These are phyloP conservation scores for Lepus americanus DNA, from an alignment of 2,113 vertebrate species.

Conservation along the genomic window DNA sequence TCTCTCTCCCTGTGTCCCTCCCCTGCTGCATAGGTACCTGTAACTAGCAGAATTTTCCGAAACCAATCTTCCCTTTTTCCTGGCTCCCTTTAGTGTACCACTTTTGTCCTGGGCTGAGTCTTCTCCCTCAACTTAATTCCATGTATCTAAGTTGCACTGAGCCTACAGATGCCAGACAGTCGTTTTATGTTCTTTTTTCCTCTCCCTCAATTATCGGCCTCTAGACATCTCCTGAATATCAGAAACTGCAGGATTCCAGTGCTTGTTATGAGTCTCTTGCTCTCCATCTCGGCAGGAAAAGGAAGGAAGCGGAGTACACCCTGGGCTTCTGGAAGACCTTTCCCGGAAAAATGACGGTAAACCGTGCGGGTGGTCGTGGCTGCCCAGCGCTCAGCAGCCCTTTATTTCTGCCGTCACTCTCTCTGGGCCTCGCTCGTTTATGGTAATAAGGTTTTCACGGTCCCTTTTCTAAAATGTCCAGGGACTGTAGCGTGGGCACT, in stretches of 20 bases:
- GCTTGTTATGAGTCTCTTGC: constrained; percentile 93
- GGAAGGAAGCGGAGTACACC: constrained; percentile 96
- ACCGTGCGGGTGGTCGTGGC: background rate
- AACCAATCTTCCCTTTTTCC: background rate
- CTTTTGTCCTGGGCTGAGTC: background rate
- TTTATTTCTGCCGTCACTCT: background rate
- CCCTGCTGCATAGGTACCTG: background rate
- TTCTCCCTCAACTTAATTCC: background rate
- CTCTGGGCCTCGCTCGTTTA: background rate
- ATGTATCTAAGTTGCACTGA: background rate
- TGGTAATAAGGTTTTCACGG: background rate
- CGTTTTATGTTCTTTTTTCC: constrained; percentile 23
- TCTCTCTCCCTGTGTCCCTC: background rate
- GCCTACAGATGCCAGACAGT: background rate
- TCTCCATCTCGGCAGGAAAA: constrained; percentile 93
- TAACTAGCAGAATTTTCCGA: background rate
- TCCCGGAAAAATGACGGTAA: constrained; percentile 99
- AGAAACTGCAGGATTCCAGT: constrained; percentile 94
- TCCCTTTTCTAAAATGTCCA: background rate
- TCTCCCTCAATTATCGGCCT: constrained; percentile 45
- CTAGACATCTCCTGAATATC: constrained; percentile 93
- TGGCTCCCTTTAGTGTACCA: background rate
- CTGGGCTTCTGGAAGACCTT: constrained; percentile 98
- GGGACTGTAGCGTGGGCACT: background rate
- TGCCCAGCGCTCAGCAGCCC: background rate